Conservation (phyloP, 2,888 invertebrate species). For the Ormyrus pomaceus region DNA sequence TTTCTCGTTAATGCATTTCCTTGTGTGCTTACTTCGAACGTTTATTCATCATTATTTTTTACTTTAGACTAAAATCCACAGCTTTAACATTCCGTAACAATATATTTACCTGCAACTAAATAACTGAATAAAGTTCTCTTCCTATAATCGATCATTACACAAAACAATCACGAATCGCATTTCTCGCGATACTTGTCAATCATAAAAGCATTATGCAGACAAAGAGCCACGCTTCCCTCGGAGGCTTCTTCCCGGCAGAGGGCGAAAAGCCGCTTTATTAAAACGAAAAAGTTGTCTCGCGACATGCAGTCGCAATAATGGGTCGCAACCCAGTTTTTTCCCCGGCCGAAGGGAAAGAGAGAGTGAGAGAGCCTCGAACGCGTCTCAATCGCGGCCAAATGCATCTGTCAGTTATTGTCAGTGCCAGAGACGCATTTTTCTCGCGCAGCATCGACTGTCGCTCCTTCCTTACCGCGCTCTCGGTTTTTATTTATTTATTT, state of each 20-base stretch:
- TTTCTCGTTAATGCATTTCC: too few relatives aligned
- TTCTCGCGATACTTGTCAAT: too few relatives aligned
- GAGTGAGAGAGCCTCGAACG: not conserved
- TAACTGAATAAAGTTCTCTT: not conserved
- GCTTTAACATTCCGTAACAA: too few relatives aligned
- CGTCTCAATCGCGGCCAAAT: slow-evolving; percentile 15
- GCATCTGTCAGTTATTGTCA: slow-evolving; percentile 49
- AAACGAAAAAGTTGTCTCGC: not conserved
- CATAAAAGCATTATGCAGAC: too few relatives aligned
- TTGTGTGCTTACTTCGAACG: too few relatives aligned
- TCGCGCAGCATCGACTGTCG: slow-evolving; percentile 1
- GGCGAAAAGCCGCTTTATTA: not conserved
- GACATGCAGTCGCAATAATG: slow-evolving; percentile 20
- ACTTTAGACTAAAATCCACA: too few relatives aligned
- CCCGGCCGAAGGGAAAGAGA: too few relatives aligned
- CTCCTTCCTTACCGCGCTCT: not conserved
- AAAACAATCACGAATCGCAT: too few relatives aligned
- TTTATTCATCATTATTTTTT: too few relatives aligned
- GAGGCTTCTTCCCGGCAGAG: not conserved
- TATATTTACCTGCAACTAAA: too few relatives aligned
- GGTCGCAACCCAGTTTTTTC: slow-evolving; percentile 20
- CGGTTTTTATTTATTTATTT: not conserved
- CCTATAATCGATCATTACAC: not conserved
- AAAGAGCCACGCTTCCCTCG: too few relatives aligned
- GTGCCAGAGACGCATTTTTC: slow-evolving; percentile 27